These are phyloP conservation scores for Scotopteryx bipunctaria DNA, from an alignment of 2,888 invertebrate genomes.

Conservation along the genomic window DNA sequence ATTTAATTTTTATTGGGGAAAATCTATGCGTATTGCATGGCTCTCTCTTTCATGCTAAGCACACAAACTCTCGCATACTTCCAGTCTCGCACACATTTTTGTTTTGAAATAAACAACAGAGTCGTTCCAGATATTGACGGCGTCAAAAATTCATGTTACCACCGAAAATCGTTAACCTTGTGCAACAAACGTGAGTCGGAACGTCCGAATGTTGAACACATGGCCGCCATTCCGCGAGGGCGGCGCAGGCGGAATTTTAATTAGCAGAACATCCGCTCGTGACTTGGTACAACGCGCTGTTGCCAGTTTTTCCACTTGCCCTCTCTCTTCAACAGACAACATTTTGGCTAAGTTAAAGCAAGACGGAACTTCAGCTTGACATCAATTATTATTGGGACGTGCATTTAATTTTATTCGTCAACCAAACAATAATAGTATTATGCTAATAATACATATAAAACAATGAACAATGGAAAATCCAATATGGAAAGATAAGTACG, in stretches of 20 bases:
- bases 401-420: constrained; percentile 23
- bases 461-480: constrained; percentile 70
- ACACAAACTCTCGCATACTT: constrained; percentile 57
- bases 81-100: constrained; percentile 68
- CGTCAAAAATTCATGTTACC: constrained; percentile 47
- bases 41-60: constrained; percentile 59
- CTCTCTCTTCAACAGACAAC: constrained; percentile 61
- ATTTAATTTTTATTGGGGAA: constrained; percentile 60
- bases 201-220: constrained; percentile 79
- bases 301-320: constrained; percentile 67
- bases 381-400: constrained; percentile 15
- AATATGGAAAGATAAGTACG: constrained; percentile 57
- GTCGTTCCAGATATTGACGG: constrained; percentile 53
- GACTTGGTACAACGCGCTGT: constrained; percentile 73
- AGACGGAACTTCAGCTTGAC: constrained; percentile 24
- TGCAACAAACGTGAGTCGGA: constrained; percentile 79
- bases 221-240: constrained; percentile 83
- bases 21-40: constrained; percentile 62
- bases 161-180: constrained; percentile 76
- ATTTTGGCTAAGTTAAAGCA: constrained; percentile 50
- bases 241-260: constrained; percentile 84
- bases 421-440: constrained; percentile 34
- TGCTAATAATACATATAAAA: constrained; percentile 42
- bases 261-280: constrained; percentile 84
- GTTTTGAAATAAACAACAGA: constrained; percentile 57